A percentile compares a stretch with the other conserved stretches of the same genome.
These are phyloP conservation scores for Aphodius sticticus DNA, from an alignment of 2,888 invertebrate species.

Conservation along the genomic window DNA sequence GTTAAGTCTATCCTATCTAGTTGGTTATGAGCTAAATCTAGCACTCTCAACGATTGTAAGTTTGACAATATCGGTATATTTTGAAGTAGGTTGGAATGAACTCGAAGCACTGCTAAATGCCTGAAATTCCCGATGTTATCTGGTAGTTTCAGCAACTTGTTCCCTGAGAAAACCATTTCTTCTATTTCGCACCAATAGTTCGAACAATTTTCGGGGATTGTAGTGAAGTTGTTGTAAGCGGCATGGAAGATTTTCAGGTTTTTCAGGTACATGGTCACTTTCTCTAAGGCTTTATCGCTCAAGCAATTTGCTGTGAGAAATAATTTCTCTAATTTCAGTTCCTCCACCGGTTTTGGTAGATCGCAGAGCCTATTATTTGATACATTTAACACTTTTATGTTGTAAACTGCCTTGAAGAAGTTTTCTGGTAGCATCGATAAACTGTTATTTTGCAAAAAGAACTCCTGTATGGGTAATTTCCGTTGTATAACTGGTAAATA, in stretches of 20 bases:
- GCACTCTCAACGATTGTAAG: constrained; percentile 75
- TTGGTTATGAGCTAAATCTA: constrained; percentile 88
- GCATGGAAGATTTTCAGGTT: constrained; percentile 76
- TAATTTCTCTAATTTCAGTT: constrained; percentile 71
- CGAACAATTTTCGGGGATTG: constrained; percentile 77
- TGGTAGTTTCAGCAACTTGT: constrained; percentile 77
- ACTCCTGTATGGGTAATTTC: constrained; percentile 71
- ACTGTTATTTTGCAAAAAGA: constrained; percentile 81
- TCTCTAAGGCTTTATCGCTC: constrained; percentile 67
- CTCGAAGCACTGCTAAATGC: constrained; percentile 76
- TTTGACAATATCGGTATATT: constrained; percentile 80
- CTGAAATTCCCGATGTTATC: constrained; percentile 76
- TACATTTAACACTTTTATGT: constrained; percentile 75
- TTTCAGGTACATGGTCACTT: constrained; percentile 69
- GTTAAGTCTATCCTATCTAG: constrained; percentile 81
- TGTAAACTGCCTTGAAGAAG: constrained; percentile 74
- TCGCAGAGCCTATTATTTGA: constrained; percentile 80
- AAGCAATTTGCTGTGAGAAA: constrained; percentile 81
- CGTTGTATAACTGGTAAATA: constrained; percentile 76
- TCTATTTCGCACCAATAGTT: constrained; percentile 81
- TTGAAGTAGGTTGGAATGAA: constrained; percentile 82
- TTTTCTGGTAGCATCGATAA: constrained; percentile 77
- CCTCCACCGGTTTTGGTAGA: constrained; percentile 67
- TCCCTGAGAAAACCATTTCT: constrained; percentile 84
- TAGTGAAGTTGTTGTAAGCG: constrained; percentile 80